Conservation (phyloP, 2,113 vertebrate genomes). For the Pedionomus torquatus region DNA sequence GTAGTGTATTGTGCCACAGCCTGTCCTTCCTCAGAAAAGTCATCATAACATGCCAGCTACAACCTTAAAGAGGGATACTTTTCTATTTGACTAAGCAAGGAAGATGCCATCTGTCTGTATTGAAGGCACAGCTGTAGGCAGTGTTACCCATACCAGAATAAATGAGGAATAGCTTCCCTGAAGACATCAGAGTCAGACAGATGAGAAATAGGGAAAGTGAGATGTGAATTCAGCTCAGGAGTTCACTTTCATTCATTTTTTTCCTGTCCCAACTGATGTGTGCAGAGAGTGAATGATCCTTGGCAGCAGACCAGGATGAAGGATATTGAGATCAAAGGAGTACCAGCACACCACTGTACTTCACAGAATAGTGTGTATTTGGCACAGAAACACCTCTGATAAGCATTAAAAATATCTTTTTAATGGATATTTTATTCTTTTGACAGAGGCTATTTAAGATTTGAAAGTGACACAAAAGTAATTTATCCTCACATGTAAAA, state of each 20-base stretch:
- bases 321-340: constrained; percentile 66
- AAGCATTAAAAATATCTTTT: constrained; percentile 68
- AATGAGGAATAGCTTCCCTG: neutral
- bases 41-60: neutral
- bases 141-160: neutral
- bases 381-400: constrained; percentile 52
- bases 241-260: constrained; percentile 34
- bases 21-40: constrained; percentile 29
- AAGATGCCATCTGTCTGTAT: neutral
- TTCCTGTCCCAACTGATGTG: constrained; percentile 1
- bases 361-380: constrained; percentile 51
- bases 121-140: neutral
- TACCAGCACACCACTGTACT: constrained; percentile 34
- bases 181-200: neutral
- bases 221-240: constrained; percentile 4
- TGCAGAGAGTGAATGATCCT: constrained; percentile 37
- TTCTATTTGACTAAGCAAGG: neutral
- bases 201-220: neutral
- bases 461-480: constrained; percentile 59
- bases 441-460: constrained; percentile 51
- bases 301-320: constrained; percentile 63
- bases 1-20: neutral
- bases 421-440: constrained; percentile 63
- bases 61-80: neutral
- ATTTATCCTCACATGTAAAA: constrained; percentile 53